A percentile compares a stretch with the other conserved stretches of the same genome.
These are phyloP conservation scores for Aethes cnicana DNA, from an alignment of 2,888 invertebrate genomes.

Conservation along the genomic window DNA sequence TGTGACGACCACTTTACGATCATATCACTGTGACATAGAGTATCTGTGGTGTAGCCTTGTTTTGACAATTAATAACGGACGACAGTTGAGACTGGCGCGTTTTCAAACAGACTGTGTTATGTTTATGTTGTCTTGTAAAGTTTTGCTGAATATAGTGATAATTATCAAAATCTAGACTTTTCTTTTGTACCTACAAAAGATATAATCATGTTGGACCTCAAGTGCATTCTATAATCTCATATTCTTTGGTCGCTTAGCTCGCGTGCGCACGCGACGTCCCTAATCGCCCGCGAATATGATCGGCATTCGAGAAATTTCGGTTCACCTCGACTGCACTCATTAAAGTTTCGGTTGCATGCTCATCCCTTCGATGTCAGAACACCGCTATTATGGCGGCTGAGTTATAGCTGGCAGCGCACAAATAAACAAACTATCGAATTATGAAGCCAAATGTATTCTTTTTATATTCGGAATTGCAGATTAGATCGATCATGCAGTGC, in stretches of 20 bases:
- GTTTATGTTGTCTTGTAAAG: too few species aligned
- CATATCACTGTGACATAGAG: too few species aligned
- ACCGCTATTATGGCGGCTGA: constrained; percentile 17
- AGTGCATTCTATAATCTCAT: neutral
- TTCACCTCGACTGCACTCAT: constrained; percentile 28
- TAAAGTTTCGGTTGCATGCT: constrained; percentile 30
- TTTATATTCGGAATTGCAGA: constrained; percentile 4
- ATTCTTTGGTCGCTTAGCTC: constrained; percentile 1
- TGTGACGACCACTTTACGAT: too few species aligned
- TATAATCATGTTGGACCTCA: too few species aligned
- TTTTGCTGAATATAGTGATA: too few species aligned
- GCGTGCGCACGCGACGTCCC: constrained; percentile 32
- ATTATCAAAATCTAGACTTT: too few species aligned
- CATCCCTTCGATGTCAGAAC: constrained; percentile 15
- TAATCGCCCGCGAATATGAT: constrained; percentile 30
- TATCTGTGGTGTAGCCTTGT: too few species aligned
- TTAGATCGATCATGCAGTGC: neutral
- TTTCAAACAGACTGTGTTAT: too few species aligned
- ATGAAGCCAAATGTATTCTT: constrained; percentile 9
- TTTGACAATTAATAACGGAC: too few species aligned
- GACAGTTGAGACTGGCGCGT: too few species aligned
- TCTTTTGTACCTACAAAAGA: too few species aligned
- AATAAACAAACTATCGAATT: constrained; percentile 27
- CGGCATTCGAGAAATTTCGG: constrained; percentile 31
- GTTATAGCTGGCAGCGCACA: constrained; percentile 22